Percentiles rank a stretch among this genome's conserved stretches.
Evolutionary conservation across 1,140 invertebrate genomes (phyloP).

Genomic region (Papilio dardanus): DNA sequence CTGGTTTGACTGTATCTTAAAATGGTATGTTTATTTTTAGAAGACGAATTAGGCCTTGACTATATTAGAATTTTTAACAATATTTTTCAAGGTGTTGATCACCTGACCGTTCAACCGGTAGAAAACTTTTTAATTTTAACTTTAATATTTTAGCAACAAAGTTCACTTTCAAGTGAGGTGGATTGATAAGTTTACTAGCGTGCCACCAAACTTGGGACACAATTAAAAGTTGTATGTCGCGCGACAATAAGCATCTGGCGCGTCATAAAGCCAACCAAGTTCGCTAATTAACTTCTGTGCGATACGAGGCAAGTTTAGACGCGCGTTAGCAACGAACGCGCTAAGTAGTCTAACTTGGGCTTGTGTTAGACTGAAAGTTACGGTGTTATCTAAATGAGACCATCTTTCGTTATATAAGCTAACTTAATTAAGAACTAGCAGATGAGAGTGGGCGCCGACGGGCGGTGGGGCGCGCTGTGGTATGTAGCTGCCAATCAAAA

Average conservation of each 20-base stretch:
- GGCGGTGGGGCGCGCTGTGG: constrained; percentile 56
- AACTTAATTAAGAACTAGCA: constrained; percentile 84
- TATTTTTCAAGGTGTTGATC: not conserved
- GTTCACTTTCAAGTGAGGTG: not conserved
- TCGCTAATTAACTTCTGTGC: constrained; percentile 62
- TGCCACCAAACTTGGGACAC: constrained; percentile 26
- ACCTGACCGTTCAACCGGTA: not conserved
- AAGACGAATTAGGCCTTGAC: not conserved
- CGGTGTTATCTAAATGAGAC: constrained; percentile 83
- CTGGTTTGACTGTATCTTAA: too few relatives aligned
- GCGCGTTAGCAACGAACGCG: constrained; percentile 62
- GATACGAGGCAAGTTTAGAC: constrained; percentile 57
- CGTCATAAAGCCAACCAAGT: constrained; percentile 60
- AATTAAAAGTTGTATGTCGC: constrained; percentile 54
- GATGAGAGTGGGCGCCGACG: constrained; percentile 79
- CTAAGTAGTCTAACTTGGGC: constrained; percentile 73
- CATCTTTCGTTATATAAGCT: constrained; percentile 84
- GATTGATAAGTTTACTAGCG: constrained; percentile 25
- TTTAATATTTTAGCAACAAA: not conserved
- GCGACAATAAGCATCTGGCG: constrained; percentile 54
- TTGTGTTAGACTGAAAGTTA: constrained; percentile 78
- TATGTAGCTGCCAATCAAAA: constrained; percentile 48
- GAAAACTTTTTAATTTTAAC: not conserved
- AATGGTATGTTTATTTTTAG: too few relatives aligned
- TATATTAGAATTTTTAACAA: not conserved